phyloP scores from a whole-genome alignment of 2,113 vertebrate genomes.

The Rhea pennata region DNA sequence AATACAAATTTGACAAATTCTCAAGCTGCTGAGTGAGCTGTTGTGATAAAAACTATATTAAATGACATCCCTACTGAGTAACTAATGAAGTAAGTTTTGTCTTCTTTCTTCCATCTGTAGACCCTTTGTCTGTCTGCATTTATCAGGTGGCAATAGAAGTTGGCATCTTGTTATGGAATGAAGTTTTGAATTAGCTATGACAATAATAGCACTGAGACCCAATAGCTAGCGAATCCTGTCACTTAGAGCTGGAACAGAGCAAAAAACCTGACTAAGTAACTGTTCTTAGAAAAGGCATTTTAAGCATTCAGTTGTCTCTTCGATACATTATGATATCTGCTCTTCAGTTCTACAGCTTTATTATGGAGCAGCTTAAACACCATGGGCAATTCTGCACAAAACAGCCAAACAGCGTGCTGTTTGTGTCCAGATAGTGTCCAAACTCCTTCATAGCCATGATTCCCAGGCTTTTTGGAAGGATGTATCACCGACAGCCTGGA shows the following conservation, averaged over 20 bases:
- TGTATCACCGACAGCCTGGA: not conserved
- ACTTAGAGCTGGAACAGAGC: not conserved
- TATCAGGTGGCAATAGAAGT: not conserved
- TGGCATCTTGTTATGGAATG: not conserved
- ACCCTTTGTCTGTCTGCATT: not conserved
- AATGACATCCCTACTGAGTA: not conserved
- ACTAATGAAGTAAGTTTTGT: constrained; percentile 30
- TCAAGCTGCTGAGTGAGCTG: constrained; percentile 41
- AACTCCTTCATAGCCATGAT: not conserved
- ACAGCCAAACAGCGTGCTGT: not conserved
- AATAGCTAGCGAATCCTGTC: not conserved
- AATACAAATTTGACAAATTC: constrained; percentile 52
- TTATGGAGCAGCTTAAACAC: not conserved
- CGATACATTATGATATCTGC: not conserved
- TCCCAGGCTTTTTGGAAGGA: not conserved
- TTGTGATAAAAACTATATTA: constrained; percentile 36
- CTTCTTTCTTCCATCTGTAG: not conserved
- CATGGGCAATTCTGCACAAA: not conserved
- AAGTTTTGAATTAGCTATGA: not conserved
- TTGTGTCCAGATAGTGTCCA: not conserved
- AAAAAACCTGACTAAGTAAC: not conserved
- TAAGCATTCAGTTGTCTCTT: not conserved
- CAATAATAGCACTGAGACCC: not conserved
- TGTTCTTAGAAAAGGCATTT: not conserved
- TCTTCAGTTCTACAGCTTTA: not conserved